Base-by-base conservation (phyloP, 1,140 invertebrate genomes). In the Phenacoccus solenopsis region DNA sequence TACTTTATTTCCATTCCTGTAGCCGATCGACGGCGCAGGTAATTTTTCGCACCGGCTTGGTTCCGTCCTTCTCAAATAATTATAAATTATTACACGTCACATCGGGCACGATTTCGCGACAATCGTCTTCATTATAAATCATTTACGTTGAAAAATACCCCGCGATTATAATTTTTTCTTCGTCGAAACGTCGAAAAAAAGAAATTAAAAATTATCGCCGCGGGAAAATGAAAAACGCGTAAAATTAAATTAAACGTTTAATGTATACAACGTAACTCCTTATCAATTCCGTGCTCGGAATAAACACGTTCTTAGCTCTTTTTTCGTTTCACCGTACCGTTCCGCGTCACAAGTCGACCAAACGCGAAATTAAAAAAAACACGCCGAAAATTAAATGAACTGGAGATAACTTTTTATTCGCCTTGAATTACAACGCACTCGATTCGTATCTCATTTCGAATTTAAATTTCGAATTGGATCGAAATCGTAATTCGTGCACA, bases 191-290 rank as follows among this genome's bases (percentile, higher is more conserved):
- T 49, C 38, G 38, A 49, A 64, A 64, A 64, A 59, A n/a, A n/a
- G n/a, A 64, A 64, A 64, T 64, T 64, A 27, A 64, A 64, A 64
- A 64, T 64, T 64, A 64, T 64, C 59, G 25, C 25, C 21, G 59
- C 59, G 59, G 59, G 25, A 27, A 27, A 24, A 24, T 24, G 59
- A 64, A 64, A 64, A 64, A 64, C 59, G 59, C 25, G 59, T 64
- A 27, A 64, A 64, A 64, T 64, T 24, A 64, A 64, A 64, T 25
- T 25, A 64, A 64, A 20, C 21, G 59, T 20, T 64, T 64, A 64
- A 64, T 64, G 59, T 24, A 16, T 16, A 64, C 59, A 64, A 64
- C 59, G 21, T 24, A 64, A 27, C 59, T 64, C 25, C 59, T 64
- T 64, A 64, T 64, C 59, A 64, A 64, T 27, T 64, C 3, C 59